Evolutionary conservation across 2,888 invertebrate genomes (phyloP).

Genomic region (Philhelius pedissequus): DNA sequence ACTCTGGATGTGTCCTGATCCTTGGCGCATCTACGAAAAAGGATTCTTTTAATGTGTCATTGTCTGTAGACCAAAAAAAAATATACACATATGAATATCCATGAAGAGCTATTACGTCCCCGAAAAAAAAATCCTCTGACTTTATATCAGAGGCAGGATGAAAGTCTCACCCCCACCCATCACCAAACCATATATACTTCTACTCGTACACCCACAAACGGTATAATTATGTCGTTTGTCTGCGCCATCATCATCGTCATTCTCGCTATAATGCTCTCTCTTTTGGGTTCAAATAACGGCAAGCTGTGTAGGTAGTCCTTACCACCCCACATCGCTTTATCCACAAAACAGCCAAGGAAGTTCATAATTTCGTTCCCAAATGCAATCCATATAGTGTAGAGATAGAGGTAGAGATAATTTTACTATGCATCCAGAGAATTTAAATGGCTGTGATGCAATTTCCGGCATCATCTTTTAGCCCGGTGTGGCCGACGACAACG

Average conservation of each 20-base stretch:
- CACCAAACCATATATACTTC: too few species aligned
- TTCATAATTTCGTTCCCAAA: constrained; percentile 64
- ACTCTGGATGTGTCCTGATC: background rate
- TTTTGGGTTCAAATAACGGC: constrained; percentile 43
- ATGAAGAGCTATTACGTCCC: background rate
- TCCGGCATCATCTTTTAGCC: constrained; percentile 53
- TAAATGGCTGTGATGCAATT: constrained; percentile 65
- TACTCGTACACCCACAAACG: constrained; percentile 7
- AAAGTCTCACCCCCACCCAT: background rate
- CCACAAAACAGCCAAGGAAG: constrained; percentile 22
- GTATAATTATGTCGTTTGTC: constrained; percentile 63
- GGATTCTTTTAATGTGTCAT: constrained; percentile 38
- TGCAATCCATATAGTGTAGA: too few species aligned
- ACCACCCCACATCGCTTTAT: background rate
- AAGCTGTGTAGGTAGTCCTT: background rate
- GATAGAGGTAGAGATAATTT: constrained; percentile 37
- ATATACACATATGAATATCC: constrained; percentile 1
- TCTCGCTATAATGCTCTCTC: constrained; percentile 8
- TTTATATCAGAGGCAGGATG: constrained; percentile 16
- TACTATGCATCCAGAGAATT: constrained; percentile 40
- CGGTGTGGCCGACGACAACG: background rate
- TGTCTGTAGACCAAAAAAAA: constrained; percentile 39
- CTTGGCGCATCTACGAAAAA: background rate
- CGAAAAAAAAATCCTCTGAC: constrained; percentile 31
- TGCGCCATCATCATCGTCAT: constrained; percentile 23